A percentile compares a stretch with the other conserved stretches of the same genome.
phyloP scores from a whole-genome alignment of 2,888 invertebrate species.

The Azorinus chamasolen region DNA sequence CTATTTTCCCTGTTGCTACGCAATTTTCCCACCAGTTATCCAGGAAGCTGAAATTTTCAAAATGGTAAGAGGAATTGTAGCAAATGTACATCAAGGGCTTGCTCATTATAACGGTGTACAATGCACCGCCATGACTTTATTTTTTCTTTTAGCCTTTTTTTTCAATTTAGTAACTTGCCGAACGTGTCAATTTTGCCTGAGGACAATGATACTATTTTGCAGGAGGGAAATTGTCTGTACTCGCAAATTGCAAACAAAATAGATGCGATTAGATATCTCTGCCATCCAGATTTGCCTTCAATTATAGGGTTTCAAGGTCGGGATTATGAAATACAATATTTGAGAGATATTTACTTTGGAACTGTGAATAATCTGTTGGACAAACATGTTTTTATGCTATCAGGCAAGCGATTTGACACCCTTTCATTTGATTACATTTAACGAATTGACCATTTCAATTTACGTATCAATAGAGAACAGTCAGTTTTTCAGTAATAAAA shows the following conservation, averaged over 20 bases:
- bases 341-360: slow-evolving; percentile 38
- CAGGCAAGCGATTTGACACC: slow-evolving; percentile 6
- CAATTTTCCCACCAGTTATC: too few species aligned
- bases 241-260: not conserved
- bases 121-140: slow-evolving; percentile 30
- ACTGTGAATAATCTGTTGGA: slow-evolving; percentile 4
- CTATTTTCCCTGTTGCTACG: too few species aligned
- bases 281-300: slow-evolving; percentile 21
- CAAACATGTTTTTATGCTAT: slow-evolving; percentile 11
- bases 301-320: not conserved
- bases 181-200: not conserved
- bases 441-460: slow-evolving; percentile 15
- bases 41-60: not conserved
- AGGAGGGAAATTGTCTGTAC: slow-evolving; percentile 15
- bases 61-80: slow-evolving; percentile 8
- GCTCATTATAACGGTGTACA: slow-evolving; percentile 35
- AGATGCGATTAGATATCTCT: slow-evolving; percentile 1
- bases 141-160: slow-evolving; percentile 17
- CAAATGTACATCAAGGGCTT: slow-evolving; percentile 36
- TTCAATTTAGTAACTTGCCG: not conserved
- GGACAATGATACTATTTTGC: slow-evolving; percentile 4
- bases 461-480: not conserved
- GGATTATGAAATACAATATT: not conserved
- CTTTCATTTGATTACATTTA: slow-evolving; percentile 19
- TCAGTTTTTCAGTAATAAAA: slow-evolving; percentile 11